Evolutionary conservation across 1,140 invertebrate species (phyloP).

Genomic region (Drosophila navojoa): DNA sequence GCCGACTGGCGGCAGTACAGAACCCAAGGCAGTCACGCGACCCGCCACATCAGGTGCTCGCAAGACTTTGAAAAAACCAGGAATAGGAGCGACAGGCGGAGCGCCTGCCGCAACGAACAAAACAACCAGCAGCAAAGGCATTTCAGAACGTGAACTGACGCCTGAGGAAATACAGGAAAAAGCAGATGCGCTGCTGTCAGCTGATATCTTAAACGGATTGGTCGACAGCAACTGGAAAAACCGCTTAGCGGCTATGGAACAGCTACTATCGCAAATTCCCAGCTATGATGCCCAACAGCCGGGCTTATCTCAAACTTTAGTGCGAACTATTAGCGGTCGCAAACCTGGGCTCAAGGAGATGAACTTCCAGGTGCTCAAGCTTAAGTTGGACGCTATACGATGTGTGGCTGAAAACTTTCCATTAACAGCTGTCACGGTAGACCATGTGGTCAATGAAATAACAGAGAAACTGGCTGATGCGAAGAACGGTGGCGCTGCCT

Average conservation of each 20-base stretch:
- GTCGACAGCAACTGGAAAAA: constrained; percentile 94
- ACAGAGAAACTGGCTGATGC: constrained; percentile 93
- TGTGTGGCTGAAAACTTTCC: constrained; percentile 90
- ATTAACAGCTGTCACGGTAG: constrained; percentile 89
- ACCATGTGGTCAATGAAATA: constrained; percentile 91
- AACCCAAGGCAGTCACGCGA: constrained; percentile 86
- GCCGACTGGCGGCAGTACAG: constrained; percentile 85
- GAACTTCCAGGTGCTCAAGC: constrained; percentile 96
- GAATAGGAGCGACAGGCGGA: constrained; percentile 21
- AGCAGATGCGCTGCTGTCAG: constrained; percentile 86
- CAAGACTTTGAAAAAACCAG: constrained; percentile 62
- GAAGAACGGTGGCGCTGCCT: constrained; percentile 90
- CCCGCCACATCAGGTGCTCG: constrained; percentile 84
- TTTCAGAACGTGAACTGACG: constrained; percentile 85
- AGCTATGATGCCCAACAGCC: constrained; percentile 86
- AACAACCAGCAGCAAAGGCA: constrained; percentile 77
- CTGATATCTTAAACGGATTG: constrained; percentile 88
- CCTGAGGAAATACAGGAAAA: constrained; percentile 90
- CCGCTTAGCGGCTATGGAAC: constrained; percentile 91
- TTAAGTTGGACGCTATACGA: constrained; percentile 91
- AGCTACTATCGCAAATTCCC: constrained; percentile 87
- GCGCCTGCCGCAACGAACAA: constrained; percentile 54
- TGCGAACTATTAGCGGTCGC: constrained; percentile 90
- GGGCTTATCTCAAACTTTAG: constrained; percentile 90
- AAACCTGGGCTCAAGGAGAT: constrained; percentile 96